Base-by-base conservation (phyloP, 2,888 invertebrate species). In the Cheilosia grossa region DNA sequence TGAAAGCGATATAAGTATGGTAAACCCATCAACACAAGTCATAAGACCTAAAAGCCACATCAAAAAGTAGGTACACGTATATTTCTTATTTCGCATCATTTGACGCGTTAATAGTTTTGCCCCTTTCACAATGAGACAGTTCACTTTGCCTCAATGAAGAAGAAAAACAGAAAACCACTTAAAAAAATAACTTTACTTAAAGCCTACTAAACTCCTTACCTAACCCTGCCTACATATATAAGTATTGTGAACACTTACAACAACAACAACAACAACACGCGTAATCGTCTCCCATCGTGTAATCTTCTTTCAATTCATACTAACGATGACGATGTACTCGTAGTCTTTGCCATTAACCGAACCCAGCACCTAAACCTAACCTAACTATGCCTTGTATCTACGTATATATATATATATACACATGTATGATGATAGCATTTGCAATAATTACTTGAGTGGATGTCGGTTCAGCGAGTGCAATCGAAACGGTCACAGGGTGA, bases 161-260 rank as follows among this genome's bases (percentile, higher is more conserved):
- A 9, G 30, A 9, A 30, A 54, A 63, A 63, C 70, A 56, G 21
- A 63, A 78, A 49, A 70, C 54, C 78, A 78, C 63, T 78, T 70
- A 70, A 27, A 27, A 27, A 27, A 27, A 30, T 3, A 70, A 70
- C 78, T 78, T 51, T 78, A 56, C 63, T 56, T 33, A 63, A 69
- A 70, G 49, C 78, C 63, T 58, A 70, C 69, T 78, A 70, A 78
- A 78, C 78, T 78, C 56, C 30, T 56, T 70, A 78, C 63, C 69
- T 37, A 37, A 13, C 37, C 13, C 37, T 13, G 13, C 13, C 30
- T 30, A 30, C 30, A 30, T 27, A 27, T 2, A 21, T 30, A 30
- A 2, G 30, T 21, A 21, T 9, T 30, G 30, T 30, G 30, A 13
- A 37, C 37, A 13, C 13, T 37, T 13, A 13, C 37, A 13, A 5